Evolutionary conservation across 1,140 invertebrate genomes (phyloP), one percentile per base, ranked within the genome.

Genomic region (Drosophila orena): DNA sequence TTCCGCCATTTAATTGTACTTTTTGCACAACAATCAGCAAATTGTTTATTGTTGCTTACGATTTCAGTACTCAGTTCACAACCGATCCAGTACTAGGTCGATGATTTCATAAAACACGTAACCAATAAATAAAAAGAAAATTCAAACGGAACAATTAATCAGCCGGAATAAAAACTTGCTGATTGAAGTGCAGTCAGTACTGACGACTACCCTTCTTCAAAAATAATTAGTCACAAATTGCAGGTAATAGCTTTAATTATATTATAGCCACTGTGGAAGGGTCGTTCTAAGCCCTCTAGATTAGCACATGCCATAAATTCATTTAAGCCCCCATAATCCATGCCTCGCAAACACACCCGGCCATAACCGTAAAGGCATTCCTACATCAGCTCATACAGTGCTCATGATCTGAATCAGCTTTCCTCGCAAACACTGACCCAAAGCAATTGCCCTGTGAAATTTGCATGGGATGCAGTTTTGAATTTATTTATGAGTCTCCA

Each of bases 241-340:
- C 3, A 15, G n/a, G 49, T 10, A 35, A 14, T 35, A 0, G 22
- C 38, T 42, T 14, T 43, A 30, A 43, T 4, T 30, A 10, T 8
- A 17, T 17, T 30, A 27, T 27, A 15, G n/a, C 1, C n/a, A 7
- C 30, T 7, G 12, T 5, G 2, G 8, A 11, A 4, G 52, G 37
- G 22, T 12, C 22, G 24, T 46, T 46, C 35, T 68, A 84, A 57
- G 40, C 58, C 77, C 47, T 70, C 40, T 22, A 56, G 81, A 86
- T 85, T 86, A 85, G 46, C 60, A 75, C 69, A 78, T 59, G 55
- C 78, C 81, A 80, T 86, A 81, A 85, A 85, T 85, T 81, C 69
- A 85, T 81, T 85, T 75, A 71, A 71, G 69, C 74, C 77, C 24
- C 46, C 24, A 69, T 85, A 85, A 85, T 85, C 81, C 81, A 10